phyloP scores from a whole-genome alignment of 1,140 invertebrate genomes.

The Euwallacea similis region DNA sequence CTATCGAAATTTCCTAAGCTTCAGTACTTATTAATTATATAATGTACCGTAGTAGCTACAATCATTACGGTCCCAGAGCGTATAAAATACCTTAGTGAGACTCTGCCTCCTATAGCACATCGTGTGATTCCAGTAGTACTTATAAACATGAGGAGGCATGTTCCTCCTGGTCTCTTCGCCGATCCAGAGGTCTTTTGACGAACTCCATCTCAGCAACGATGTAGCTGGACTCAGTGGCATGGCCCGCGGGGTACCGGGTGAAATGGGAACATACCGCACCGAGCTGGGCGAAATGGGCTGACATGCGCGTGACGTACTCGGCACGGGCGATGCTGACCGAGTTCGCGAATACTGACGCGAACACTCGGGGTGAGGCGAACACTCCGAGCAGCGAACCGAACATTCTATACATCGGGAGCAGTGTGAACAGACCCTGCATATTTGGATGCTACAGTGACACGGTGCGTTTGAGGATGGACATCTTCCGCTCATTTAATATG shows the following conservation, averaged over 20 bases:
- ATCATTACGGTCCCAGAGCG: neutral
- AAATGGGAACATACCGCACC: constrained; percentile 35
- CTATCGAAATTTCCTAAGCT: too few relatives aligned
- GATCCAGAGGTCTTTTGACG: constrained; percentile 61
- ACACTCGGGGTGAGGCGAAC: constrained; percentile 35
- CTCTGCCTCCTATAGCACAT: constrained; percentile 59
- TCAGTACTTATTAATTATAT: too few relatives aligned
- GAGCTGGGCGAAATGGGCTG: constrained; percentile 41
- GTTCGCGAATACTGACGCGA: constrained; percentile 40
- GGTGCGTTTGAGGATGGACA: constrained; percentile 27
- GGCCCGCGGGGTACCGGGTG: constrained; percentile 26
- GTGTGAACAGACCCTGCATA: constrained; percentile 28
- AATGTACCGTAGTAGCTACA: neutral
- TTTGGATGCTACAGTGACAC: constrained; percentile 28
- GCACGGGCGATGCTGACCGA: constrained; percentile 49
- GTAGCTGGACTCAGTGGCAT: constrained; percentile 45
- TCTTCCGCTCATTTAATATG: constrained; percentile 36
- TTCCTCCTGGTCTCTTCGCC: constrained; percentile 67
- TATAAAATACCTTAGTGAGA: constrained; percentile 58
- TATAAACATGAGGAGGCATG: constrained; percentile 68
- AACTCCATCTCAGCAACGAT: constrained; percentile 33
- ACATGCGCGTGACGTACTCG: constrained; percentile 34
- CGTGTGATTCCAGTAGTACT: constrained; percentile 65
- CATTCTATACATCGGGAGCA: constrained; percentile 31
- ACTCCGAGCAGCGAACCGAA: constrained; percentile 23